Base-by-base conservation (phyloP, 53 echinoderm and acorn worm species). In the Paelopatides confundens region DNA sequence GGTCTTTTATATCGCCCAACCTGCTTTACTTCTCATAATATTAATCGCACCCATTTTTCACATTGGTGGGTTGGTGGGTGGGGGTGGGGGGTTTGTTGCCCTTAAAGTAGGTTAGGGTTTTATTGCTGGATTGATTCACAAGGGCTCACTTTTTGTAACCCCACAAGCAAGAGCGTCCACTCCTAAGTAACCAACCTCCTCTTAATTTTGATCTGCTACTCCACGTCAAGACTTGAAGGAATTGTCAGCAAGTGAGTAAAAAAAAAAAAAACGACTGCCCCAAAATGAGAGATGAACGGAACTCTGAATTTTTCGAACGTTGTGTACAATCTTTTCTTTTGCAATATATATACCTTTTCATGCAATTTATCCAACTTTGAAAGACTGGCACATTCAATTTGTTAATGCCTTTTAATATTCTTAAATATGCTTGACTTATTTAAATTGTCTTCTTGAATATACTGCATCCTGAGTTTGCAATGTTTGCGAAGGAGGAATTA, bases 201-300 rank as follows among this genome's bases (percentile, higher is more conserved):
- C 54, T 54, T 54, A 54, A 54, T 54, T 54, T 54, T 54, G 17
- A 54, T 54, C 54, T 54, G 54, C 54, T 54, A 13, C 54, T 13
- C 67, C 67, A 31, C 67, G 67, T 34, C 67, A 66, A 66, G 67
- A 34, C 67, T 66, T 30, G 14, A 34, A 13, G 67, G 67, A 66
- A 31, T 32, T 28, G 24, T 31, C 31, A 66, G 67, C 67, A 66
- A 32, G 67, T 66, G 67, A 66, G 67, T 66, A 66, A 66, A 26
- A 66, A 18, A 18, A 58, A 18, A 58, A 58, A 58, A 58, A 58
- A 58, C 15, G 21, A 58, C 0, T 5, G 21, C 24, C 58, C 58
- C 24, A 58, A 58, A 58, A 21, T 58, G 58, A 58, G 58, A 43
- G n/a, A 58, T 58, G 58, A 58, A 58, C 21, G 58, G 58, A 58